phyloP scores from a whole-genome alignment of 2,797 vertebrate species.

The Cephalopachus bancanus region DNA sequence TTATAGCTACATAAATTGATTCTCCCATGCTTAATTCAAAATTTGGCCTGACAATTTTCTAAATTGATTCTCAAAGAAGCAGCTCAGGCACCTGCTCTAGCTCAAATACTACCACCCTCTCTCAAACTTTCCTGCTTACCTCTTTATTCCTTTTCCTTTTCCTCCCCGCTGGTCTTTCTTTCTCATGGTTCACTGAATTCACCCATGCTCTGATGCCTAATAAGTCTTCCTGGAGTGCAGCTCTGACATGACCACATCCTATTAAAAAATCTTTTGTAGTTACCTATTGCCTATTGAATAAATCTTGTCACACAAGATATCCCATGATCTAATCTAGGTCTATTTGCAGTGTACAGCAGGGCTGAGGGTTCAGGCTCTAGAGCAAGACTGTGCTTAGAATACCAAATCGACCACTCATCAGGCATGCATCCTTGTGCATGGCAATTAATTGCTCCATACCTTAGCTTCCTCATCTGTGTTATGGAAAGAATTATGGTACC shows the following conservation, averaged over 20 bases:
- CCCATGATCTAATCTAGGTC: not conserved
- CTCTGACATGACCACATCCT: not conserved
- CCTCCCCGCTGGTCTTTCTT: not conserved
- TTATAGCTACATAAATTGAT: slow-evolving; percentile 77
- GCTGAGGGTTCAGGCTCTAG: not conserved
- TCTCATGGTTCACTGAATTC: not conserved
- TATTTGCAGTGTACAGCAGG: not conserved
- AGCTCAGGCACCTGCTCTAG: not conserved
- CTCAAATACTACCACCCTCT: not conserved
- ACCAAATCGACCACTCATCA: not conserved
- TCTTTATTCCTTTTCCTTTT: not conserved
- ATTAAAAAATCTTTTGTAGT: not conserved
- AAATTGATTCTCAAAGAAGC: slow-evolving; percentile 54
- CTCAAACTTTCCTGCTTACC: not conserved
- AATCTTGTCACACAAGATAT: not conserved
- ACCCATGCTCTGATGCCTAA: accelerated
- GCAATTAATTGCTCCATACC: not conserved
- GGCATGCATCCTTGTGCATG: not conserved
- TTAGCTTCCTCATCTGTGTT: not conserved
- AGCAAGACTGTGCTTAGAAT: not conserved
- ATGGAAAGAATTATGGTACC: not conserved
- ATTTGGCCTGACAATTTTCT: slow-evolving; percentile 78
- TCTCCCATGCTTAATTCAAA: slow-evolving; percentile 74
- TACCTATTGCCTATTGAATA: not conserved
- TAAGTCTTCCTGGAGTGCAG: not conserved